phyloP scores from a whole-genome alignment of 2,797 vertebrate species.

The Pygocentrus nattereri region DNA sequence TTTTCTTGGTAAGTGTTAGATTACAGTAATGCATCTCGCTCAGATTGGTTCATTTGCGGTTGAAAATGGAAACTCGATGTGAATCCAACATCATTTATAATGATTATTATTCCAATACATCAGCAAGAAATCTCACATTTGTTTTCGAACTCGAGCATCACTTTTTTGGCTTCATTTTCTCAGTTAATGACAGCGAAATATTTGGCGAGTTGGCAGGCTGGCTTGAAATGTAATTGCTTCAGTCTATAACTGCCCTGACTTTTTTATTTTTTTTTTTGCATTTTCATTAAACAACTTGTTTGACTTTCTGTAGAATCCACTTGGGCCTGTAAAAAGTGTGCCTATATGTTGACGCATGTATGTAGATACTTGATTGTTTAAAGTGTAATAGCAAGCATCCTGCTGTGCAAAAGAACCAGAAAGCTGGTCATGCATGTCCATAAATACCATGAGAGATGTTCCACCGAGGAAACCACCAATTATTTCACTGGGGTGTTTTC shows the following conservation, averaged over 20 bases:
- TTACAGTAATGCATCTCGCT: not conserved
- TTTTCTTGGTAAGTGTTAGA: constrained; percentile 9
- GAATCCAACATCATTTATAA: constrained; percentile 36
- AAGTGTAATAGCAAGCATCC: constrained; percentile 36
- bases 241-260: constrained; percentile 35
- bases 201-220: constrained; percentile 24
- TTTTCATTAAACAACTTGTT: constrained; percentile 21
- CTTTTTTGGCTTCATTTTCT: constrained; percentile 18
- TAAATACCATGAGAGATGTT: constrained; percentile 55
- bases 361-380: constrained; percentile 9
- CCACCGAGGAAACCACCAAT: constrained; percentile 57
- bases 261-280: constrained; percentile 30
- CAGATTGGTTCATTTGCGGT: constrained; percentile 2
- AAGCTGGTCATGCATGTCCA: constrained; percentile 41
- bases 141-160: constrained; percentile 18
- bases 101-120: constrained; percentile 26
- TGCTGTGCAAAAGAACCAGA: constrained; percentile 41
- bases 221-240: constrained; percentile 36
- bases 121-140: constrained; percentile 25
- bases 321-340: constrained; percentile 33
- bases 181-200: constrained; percentile 36
- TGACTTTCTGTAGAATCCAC: constrained; percentile 31
- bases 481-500: constrained; percentile 48
- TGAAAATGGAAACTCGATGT: constrained; percentile 20
- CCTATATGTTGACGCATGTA: constrained; percentile 35